Evolutionary conservation across 2,888 invertebrate genomes (phyloP).

Genomic region (Eilema depressum): DNA sequence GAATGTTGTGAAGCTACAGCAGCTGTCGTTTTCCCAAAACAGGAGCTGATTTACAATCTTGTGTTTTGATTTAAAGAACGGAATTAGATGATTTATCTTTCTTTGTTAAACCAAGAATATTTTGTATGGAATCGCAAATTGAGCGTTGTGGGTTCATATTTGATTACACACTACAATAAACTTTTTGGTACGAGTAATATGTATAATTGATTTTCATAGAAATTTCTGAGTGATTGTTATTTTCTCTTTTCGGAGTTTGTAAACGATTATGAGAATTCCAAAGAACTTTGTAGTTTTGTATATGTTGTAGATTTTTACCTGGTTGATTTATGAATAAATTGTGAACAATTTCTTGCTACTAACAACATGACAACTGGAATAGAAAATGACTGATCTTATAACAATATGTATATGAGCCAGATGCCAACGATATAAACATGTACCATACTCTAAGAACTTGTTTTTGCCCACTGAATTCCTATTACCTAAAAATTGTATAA

Average conservation of each 20-base stretch:
- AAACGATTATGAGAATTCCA: neutral
- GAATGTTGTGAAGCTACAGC: neutral
- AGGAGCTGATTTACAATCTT: neutral
- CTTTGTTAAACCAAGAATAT: neutral
- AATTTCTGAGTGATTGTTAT: neutral
- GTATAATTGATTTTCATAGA: neutral
- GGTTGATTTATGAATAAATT: neutral
- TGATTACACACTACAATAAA: neutral
- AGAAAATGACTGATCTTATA: neutral
- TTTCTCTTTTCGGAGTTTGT: neutral
- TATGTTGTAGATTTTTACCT: neutral
- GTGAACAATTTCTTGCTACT: neutral
- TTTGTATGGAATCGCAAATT: neutral
- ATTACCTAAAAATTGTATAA: slow-evolving; percentile 10
- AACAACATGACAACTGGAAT: neutral
- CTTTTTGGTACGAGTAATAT: neutral
- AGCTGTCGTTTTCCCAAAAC: neutral
- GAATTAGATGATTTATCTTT: neutral
- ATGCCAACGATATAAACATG: neutral
- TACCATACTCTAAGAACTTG: neutral
- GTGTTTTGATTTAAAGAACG: neutral
- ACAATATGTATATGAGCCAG: neutral
- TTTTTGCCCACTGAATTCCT: slow-evolving; percentile 4
- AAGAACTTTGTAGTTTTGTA: neutral
- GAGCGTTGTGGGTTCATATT: neutral